Base-by-base conservation (phyloP, 2,888 invertebrate species). In the Nudaria mundana region DNA sequence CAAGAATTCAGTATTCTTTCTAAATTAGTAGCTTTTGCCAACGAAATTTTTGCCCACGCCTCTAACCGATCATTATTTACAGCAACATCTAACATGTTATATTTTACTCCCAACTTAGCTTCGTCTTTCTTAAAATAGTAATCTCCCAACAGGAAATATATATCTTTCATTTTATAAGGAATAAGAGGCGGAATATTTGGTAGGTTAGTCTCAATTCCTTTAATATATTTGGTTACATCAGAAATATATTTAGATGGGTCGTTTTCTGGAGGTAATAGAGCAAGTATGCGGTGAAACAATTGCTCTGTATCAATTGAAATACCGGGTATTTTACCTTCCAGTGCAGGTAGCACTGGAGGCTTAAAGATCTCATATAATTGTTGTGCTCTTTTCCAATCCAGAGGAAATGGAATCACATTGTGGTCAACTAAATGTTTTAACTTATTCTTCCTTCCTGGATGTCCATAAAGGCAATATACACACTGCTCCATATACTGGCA, bases 121-220 rank as follows among this genome's bases (percentile, higher is more conserved):
- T 97, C 96, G 57, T 94, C 93, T 67, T 93, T 95, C 78, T 98
- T 98, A 67, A 98, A 97, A 78, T 97, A 94, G 78, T 94, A 96
- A 84, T 98, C 98, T 1, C 94, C 98, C 14, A 98, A 81, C n/a
- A 98, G 85, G 71, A 97, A 98, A 75, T 95, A 98, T 41, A 97
- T 92, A 36, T 94, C 93, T 23, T 91, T 91, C 64, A 94, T 90
- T 71, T 92, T 90, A 49, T 87, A 89, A 0, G 92, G 92, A 30
- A 93, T 59, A 3, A 88, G 66, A 39, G 84, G 79, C 23, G 85
- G 86, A n/a, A 91, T 76, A 2, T 63, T 66, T 0, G 94, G 93
- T 45, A 92, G 68, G 34, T 87, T 88, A 2, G 90, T 84, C 29
- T 77, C 81, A 8, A 83, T 76, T 0, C 94, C 94, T 59, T 92